Evolutionary conservation across 2,888 invertebrate species (phyloP).

Genomic region (Ormyrus labotus): DNA sequence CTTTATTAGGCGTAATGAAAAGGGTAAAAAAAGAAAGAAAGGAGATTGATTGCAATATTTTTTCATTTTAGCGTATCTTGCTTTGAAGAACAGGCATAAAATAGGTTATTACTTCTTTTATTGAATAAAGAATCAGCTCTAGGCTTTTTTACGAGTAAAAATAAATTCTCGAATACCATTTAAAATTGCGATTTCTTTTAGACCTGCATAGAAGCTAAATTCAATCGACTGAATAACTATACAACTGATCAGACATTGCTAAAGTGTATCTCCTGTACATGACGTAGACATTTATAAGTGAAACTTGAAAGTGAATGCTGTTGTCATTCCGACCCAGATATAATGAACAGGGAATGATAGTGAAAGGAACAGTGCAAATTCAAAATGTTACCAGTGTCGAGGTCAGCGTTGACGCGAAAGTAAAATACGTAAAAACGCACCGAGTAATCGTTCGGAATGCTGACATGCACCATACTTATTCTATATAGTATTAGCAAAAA

Average conservation of each 20-base stretch:
- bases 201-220: conserved; percentile 11
- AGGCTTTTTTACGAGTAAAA: conserved; percentile 24
- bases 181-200: not conserved
- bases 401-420: conserved; percentile 49
- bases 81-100: no score
- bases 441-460: conserved; percentile 13
- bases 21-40: no score
- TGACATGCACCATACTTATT: not conserved
- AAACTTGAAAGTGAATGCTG: conserved; percentile 57
- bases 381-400: conserved; percentile 57
- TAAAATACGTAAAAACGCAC: conserved; percentile 20
- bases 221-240: conserved; percentile 22
- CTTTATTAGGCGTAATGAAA: no score
- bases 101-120: no score
- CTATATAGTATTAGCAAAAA: conserved; percentile 4
- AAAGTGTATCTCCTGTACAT: conserved; percentile 42
- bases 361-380: conserved; percentile 56
- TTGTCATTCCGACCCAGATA: conserved; percentile 57
- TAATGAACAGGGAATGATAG: conserved; percentile 49
- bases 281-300: conserved; percentile 52
- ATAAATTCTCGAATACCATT: not conserved
- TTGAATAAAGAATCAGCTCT: not conserved
- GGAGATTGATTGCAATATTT: no score
- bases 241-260: not conserved
- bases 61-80: no score